Base-by-base conservation (phyloP, 2,888 invertebrate genomes). In the Pseudococcus viburni region DNA sequence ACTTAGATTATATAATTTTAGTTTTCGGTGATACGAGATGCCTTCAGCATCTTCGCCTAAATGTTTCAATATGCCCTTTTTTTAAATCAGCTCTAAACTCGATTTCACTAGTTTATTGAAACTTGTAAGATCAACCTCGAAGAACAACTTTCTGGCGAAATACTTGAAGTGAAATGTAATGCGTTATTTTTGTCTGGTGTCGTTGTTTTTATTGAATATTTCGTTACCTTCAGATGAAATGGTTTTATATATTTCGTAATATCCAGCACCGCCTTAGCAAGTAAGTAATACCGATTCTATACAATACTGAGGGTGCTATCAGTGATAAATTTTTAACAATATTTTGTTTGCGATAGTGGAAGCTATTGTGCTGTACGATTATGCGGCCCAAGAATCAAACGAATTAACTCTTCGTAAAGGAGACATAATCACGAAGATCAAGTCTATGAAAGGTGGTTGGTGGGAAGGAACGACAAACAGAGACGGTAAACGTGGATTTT, bases 381-480 rank as follows among this genome's bases (percentile, higher is more conserved):
- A 97, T 91, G 94, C 94, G 90, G 97, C 97, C 88, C 95, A 96
- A 91, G 96, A 97, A 92, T 93, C 95, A 0, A 99, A 99, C 92
- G 99, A 99, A 92, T 93, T 99, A 90, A 94, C 95, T n/a, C 92
- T 99, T 89, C 94, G 93, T 42, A 96, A 97, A 91, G 98, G 97
- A 46, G 97, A 98, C 90, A 92, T 97, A 12, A 95, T 99, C 89
- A 95, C 94, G 33, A 93, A 99, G 88, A 92, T 98, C 89, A 96
- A 95, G 88, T 94, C 96, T 85, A 96, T 96, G 88, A 98, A 98
- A 92, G 95, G 96, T 90, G 99, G 99, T 89, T 99, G 99, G 99
- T 99, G 98, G 98, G 95, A 96, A 92, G 99, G 99, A 84, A 88
- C 80, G 11, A 33, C 42, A 19, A 97, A 97, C 91, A 90, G 89